Evolutionary conservation across 2,113 vertebrate species (phyloP).

Genomic region (Argyrosomus japonicus): DNA sequence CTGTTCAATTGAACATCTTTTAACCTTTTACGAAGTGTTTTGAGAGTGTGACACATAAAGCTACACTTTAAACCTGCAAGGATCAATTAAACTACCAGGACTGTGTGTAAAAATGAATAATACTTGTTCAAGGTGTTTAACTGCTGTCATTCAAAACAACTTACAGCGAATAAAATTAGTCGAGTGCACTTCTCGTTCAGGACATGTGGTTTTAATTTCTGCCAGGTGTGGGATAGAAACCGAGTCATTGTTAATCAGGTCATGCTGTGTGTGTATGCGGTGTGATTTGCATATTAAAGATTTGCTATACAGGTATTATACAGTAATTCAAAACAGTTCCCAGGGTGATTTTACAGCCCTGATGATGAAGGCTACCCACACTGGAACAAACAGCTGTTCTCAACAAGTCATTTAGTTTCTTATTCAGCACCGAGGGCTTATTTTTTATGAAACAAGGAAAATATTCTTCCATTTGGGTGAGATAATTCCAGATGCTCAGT

Average conservation of each 20-base stretch:
- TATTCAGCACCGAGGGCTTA: conserved; percentile 35
- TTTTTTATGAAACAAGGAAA: conserved; percentile 64
- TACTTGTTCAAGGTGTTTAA: conserved; percentile 1
- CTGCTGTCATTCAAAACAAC: background rate
- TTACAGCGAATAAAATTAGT: background rate
- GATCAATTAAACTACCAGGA: background rate
- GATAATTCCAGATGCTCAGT: conserved; percentile 36
- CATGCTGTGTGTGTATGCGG: background rate
- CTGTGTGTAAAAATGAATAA: background rate
- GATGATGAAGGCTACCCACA: conserved; percentile 47
- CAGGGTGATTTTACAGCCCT: conserved; percentile 40
- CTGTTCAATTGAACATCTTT: conserved; percentile 18
- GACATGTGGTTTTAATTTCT: conserved; percentile 20
- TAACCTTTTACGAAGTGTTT: conserved; percentile 12
- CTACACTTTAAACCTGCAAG: background rate
- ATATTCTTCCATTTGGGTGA: conserved; percentile 40
- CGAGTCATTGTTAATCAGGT: background rate
- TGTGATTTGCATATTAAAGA: background rate
- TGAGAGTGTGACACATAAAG: background rate
- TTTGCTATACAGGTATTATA: background rate
- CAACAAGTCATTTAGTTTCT: conserved; percentile 58
- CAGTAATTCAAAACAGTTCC: conserved; percentile 17
- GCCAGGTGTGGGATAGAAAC: conserved; percentile 4
- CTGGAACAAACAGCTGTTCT: conserved; percentile 6
- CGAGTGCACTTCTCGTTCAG: background rate